These are phyloP conservation scores for Anolis sagrei DNA, from an alignment of 2,113 vertebrate genomes.

Conservation along the genomic window DNA sequence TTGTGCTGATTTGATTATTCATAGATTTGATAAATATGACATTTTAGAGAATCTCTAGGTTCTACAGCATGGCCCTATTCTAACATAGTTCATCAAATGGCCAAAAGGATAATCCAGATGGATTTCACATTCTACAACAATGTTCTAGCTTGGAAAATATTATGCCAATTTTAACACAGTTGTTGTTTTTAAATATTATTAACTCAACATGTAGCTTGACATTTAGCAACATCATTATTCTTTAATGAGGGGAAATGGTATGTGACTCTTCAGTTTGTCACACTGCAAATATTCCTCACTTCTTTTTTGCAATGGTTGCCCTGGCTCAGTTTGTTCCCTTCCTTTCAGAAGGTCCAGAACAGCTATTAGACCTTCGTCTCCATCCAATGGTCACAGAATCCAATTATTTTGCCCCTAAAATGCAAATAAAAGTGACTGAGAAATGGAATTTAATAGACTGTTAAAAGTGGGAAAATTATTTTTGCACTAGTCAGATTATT, in stretches of 20 bases:
- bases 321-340: neutral
- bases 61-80: too few species aligned
- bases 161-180: neutral
- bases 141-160: neutral
- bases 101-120: neutral
- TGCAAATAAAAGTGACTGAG: neutral
- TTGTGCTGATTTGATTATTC: too few species aligned
- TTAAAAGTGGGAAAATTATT: neutral
- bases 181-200: too few species aligned
- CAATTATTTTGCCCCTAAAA: neutral
- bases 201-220: neutral
- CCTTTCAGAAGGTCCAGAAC: neutral
- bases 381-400: neutral
- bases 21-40: too few species aligned
- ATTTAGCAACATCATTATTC: neutral
- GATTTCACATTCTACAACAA: neutral
- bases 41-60: too few species aligned
- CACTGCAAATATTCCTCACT: neutral
- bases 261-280: neutral
- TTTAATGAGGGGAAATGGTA: neutral
- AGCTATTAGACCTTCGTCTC: neutral
- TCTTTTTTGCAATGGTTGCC: neutral
- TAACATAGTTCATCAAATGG: too few species aligned
- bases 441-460: neutral
- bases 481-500: conserved; percentile 5